Evolutionary conservation across 23 tunicate species (phyloP), one percentile per base, ranked within the genome.

Genomic region (Clavelina lepadiformis): DNA sequence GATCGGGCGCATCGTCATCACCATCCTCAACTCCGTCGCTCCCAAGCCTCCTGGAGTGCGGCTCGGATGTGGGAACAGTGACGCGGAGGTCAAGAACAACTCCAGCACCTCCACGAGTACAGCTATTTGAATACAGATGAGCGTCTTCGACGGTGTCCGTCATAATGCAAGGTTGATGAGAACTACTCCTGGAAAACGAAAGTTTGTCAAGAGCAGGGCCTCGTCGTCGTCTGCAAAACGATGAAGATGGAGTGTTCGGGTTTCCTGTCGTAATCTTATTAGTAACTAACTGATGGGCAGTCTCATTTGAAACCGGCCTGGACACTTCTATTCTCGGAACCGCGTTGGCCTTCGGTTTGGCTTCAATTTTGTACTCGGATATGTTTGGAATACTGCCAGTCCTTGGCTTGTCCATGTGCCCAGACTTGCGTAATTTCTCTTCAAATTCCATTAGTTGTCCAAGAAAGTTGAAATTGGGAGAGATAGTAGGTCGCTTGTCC

Each of bases 391-490:
- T 61, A 57, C 55, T 71, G 49, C 74, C 65, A 13, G 81, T 76
- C 20, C 76, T 58, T 21, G 82, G 75, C 56, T 67, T 74, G 31
- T 35, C 54, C 71, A 80, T 32, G 45, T 69, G 77, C 21, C 85
- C 88, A 3, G 56, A 31, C 5, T 67, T 52, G 33, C 59, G 68
- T 20, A 88, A 71, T 22, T 26, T 51, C 25, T 68, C 68, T 51
- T 88, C 96, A 36, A 61, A 88, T 32, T 88, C 96, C 78, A 88
- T 80, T 31, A 88, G 82, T 73, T 88, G 96, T 15, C 96, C 96
- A 31, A 88, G 96, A 33, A 88, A 88, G 55, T 88, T 88, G 69
- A 88, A 80, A 58, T 88, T 88, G 61, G 96, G 96, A n/a, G 96
- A 88, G 44, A 88, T 88, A n/a, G 96, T 82, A 20, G 82, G 82